Evolutionary conservation across 2,888 invertebrate genomes (phyloP), one percentile per base, ranked within the genome.

Genomic region (Stenodera caucasica): DNA sequence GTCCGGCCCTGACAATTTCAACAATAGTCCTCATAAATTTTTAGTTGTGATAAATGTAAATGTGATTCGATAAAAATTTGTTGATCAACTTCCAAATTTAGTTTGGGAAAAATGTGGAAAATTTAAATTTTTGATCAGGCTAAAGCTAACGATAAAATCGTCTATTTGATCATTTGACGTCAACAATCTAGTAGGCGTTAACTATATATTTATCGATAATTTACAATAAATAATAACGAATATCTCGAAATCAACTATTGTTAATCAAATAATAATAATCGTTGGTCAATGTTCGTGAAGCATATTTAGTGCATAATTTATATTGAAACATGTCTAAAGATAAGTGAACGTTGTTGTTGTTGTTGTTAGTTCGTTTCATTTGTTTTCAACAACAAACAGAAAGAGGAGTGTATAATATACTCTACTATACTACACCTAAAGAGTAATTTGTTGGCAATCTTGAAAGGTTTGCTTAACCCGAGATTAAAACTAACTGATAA

Each of bases 401-500:
- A 56, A 67, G 66, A 68, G 72, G 71, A 72, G 72, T 71, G 71
- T 69, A 70, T 69, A 18, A 18, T 40, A 40, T 15, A 18, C 15
- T 15, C 37, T 40, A 40, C 33, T 33, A 33, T 33, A 33, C 33
- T 40, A 40, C 37, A 40, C 37, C 37, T 64, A 67, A 70, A 73
- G 77, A 78, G 80, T 80, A 81, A 81, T 81, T 81, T 81, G 81
- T 81, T 80, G 79, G 75, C 77, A 70, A 76, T 78, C 77, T 77
- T 80, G 81, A 81, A 81, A 81, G 80, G 81, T 81, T 82, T 82
- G 81, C 81, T 81, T 82, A 81, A 81, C 80, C 81, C 77, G 76
- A 81, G 81, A 81, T 81, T 81, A 81, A 81, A 81, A 80, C 78
- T 79, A 81, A 81, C 81, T 81, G 81, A 82, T 82, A 82, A 82